phyloP scores from a whole-genome alignment of 2,113 vertebrate genomes.

The Sula dactylatra region DNA sequence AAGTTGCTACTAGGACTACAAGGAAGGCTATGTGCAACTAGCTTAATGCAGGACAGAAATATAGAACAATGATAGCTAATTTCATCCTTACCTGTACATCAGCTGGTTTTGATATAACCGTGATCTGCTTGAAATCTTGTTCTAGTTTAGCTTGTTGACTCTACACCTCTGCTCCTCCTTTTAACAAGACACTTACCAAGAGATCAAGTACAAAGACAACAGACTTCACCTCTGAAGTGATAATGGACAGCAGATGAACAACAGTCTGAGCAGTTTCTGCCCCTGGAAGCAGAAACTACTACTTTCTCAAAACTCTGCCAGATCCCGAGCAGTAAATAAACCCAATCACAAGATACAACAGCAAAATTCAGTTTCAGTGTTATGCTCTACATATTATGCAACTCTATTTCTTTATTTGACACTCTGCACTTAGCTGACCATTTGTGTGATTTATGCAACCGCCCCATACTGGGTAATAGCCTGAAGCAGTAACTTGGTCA shows the following conservation, averaged over 20 bases:
- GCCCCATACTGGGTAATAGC: not conserved
- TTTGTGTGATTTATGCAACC: not conserved
- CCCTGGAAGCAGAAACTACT: not conserved
- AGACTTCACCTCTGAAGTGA: not conserved
- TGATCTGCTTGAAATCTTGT: not conserved
- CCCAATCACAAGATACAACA: not conserved
- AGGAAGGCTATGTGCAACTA: not conserved
- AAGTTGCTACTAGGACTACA: not conserved
- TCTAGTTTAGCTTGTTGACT: not conserved
- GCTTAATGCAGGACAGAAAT: not conserved
- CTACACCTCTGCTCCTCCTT: not conserved
- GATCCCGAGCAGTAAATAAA: not conserved
- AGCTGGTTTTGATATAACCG: not conserved
- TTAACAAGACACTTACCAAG: not conserved
- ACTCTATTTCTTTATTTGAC: not conserved
- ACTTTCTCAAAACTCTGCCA: not conserved
- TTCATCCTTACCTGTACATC: not conserved
- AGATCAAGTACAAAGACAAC: not conserved
- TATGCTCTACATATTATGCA: not conserved
- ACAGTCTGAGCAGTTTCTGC: not conserved
- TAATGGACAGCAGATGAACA: not conserved
- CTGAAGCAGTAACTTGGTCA: not conserved
- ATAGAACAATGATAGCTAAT: not conserved
- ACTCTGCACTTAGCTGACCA: not conserved
- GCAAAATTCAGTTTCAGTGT: not conserved